These are phyloP conservation scores for Dioctria rufipes DNA, from an alignment of 2,888 invertebrate species.

Conservation along the genomic window DNA sequence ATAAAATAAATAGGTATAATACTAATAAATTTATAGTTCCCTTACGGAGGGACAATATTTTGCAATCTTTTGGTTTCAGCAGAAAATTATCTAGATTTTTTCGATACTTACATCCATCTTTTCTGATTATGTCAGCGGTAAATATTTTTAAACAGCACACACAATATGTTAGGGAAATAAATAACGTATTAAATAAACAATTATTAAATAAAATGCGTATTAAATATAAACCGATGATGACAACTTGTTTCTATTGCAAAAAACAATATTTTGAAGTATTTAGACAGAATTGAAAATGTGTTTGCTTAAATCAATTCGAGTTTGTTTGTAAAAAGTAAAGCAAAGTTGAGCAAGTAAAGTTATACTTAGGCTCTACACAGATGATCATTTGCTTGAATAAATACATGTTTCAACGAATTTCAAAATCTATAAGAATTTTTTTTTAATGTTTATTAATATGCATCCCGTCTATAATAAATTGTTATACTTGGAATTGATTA, in stretches of 20 bases:
- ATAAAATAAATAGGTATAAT: too few species aligned
- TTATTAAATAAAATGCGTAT: conserved; percentile 37
- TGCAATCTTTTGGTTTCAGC: not conserved
- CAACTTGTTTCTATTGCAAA: conserved; percentile 21
- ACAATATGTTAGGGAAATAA: not conserved
- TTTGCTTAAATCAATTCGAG: too few species aligned
- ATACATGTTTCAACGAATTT: too few species aligned
- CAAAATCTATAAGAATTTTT: too few species aligned
- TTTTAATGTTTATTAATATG: too few species aligned
- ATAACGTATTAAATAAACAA: conserved; percentile 26
- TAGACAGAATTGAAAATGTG: not conserved
- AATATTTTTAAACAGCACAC: not conserved
- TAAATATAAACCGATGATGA: conserved; percentile 37
- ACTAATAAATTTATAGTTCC: too few species aligned
- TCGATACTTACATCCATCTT: conserved; percentile 42
- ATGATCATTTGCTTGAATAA: too few species aligned
- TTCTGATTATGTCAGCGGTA: not conserved
- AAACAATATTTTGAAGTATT: conserved; percentile 31
- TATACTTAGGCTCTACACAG: too few species aligned
- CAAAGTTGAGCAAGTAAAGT: too few species aligned
- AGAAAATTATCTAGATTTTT: not conserved
- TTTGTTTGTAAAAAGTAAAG: too few species aligned
- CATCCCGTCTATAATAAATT: too few species aligned
- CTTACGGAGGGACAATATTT: not conserved
- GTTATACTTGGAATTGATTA: too few species aligned